Evolutionary conservation across 2,888 invertebrate species (phyloP).

Genomic region (Pristionchus arcanus): DNA sequence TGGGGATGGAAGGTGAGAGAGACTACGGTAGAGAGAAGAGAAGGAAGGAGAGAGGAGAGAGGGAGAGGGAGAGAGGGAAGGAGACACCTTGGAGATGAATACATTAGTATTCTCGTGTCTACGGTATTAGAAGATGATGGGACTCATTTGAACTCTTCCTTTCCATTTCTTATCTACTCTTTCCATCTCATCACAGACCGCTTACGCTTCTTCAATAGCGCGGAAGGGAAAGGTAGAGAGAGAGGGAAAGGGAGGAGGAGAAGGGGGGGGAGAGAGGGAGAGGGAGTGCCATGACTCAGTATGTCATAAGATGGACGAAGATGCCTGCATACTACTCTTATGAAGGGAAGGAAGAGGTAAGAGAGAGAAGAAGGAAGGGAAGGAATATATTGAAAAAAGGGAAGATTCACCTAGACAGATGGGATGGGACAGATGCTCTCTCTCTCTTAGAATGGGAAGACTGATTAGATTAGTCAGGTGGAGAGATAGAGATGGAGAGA

Average conservation of each 20-base stretch:
- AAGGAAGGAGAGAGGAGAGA: neutral
- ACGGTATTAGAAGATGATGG: neutral
- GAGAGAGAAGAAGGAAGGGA: slow-evolving; percentile 5
- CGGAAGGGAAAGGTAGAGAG: slow-evolving; percentile 50
- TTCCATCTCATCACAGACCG: slow-evolving; percentile 6
- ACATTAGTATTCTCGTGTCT: neutral
- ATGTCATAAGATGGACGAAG: neutral
- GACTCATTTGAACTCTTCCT: neutral
- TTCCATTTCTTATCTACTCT: neutral
- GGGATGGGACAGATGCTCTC: slow-evolving; percentile 35
- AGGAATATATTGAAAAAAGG: neutral
- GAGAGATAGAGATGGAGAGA: neutral
- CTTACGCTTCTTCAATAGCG: slow-evolving; percentile 50
- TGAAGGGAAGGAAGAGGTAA: slow-evolving; percentile 32
- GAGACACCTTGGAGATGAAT: slow-evolving; percentile 16
- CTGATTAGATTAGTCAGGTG: slow-evolving; percentile 52
- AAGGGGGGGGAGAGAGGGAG: neutral
- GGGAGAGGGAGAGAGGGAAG: neutral
- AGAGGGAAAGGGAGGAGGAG: neutral
- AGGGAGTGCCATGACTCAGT: slow-evolving; percentile 40
- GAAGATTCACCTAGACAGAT: slow-evolving; percentile 50
- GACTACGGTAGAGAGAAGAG: neutral
- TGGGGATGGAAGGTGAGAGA: slow-evolving; percentile 20
- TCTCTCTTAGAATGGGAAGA: neutral
- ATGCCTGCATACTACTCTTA: slow-evolving; percentile 30